Evolutionary conservation across 2,113 vertebrate species (phyloP).

Genomic region (Athene noctua): DNA sequence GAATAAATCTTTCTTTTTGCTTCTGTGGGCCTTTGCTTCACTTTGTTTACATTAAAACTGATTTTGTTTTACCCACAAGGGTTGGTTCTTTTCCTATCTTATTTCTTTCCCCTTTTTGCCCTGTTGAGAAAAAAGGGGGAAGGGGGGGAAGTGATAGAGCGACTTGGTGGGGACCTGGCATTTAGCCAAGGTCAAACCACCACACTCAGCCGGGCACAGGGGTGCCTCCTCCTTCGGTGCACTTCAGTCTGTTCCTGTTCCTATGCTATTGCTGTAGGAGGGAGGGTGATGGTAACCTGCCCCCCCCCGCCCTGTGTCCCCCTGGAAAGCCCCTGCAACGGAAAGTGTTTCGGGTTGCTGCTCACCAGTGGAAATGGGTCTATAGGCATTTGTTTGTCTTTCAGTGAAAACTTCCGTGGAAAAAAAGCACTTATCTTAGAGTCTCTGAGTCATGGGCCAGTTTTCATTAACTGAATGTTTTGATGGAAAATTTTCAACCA

Average conservation of each 20-base stretch:
- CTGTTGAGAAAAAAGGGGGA: too few species aligned
- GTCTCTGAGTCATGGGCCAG: conserved; percentile 23
- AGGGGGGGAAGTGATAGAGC: too few species aligned
- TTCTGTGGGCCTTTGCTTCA: too few species aligned
- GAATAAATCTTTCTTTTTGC: too few species aligned
- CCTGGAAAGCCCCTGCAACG: not conserved
- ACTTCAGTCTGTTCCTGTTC: not conserved
- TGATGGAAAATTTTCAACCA: conserved; percentile 49
- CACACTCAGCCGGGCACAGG: not conserved
- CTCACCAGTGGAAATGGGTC: not conserved
- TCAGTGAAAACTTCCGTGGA: not conserved
- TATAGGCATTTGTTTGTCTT: not conserved
- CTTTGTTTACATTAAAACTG: too few species aligned
- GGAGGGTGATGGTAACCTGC: not conserved
- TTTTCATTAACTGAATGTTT: conserved; percentile 23
- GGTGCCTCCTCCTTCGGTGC: not conserved
- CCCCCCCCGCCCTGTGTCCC: too few species aligned
- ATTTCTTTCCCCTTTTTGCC: too few species aligned
- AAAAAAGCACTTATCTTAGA: not conserved
- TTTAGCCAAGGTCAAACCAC: too few species aligned
- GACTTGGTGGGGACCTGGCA: too few species aligned
- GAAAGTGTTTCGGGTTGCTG: not conserved
- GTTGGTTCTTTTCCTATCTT: too few species aligned
- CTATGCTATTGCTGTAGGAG: not conserved
- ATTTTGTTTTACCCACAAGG: too few species aligned